Evolutionary conservation across 2,797 vertebrate species (phyloP).

Genomic region (Cygnus olor): DNA sequence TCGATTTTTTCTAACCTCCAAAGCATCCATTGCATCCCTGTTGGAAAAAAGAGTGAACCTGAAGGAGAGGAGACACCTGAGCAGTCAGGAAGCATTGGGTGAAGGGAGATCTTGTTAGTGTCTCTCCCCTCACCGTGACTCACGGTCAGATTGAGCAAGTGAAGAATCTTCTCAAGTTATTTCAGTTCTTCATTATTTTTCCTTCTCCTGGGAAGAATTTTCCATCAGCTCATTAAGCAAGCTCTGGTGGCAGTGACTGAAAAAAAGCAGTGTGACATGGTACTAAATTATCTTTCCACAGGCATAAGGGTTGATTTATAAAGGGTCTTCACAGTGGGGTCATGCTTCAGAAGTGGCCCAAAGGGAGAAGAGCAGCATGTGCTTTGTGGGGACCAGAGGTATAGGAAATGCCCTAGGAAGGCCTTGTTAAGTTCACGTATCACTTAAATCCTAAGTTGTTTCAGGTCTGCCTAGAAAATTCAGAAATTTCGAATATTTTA

Average conservation of each 20-base stretch:
- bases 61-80: neutral
- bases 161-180: neutral
- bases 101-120: neutral
- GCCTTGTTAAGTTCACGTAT: neutral
- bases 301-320: neutral
- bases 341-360: neutral
- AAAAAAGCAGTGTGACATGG: neutral
- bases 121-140: neutral
- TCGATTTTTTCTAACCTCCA: neutral
- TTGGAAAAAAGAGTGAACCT: neutral
- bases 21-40: neutral
- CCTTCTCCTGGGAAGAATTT: neutral
- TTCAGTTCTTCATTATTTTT: neutral
- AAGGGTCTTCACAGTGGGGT: neutral
- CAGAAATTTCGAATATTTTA: neutral
- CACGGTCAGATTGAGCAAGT: neutral
- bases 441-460: neutral
- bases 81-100: neutral
- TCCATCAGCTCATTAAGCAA: neutral
- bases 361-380: neutral
- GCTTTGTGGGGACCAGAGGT: neutral
- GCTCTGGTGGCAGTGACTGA: neutral
- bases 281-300: neutral
- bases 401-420: neutral
- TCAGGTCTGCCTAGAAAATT: neutral